Evolutionary conservation across 2,113 vertebrate species (phyloP).

Genomic region (Pandion haliaetus): DNA sequence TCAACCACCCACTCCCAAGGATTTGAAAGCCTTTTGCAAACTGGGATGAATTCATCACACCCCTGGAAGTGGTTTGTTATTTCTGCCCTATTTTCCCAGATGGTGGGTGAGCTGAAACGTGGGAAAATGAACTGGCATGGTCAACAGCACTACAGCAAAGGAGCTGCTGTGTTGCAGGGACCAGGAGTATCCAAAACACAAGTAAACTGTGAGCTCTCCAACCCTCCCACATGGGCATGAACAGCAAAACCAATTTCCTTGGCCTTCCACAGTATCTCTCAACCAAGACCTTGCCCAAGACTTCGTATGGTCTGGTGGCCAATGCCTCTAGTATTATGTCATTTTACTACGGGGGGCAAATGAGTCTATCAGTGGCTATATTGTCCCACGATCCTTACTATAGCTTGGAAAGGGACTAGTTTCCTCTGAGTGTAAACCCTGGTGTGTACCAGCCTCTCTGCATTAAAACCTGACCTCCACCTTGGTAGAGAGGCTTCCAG

Average conservation of each 20-base stretch:
- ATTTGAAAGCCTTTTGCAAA: not conserved
- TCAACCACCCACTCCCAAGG: not conserved
- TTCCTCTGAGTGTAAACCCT: not conserved
- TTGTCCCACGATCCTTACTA: not conserved
- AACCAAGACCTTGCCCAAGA: not conserved
- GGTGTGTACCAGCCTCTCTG: not conserved
- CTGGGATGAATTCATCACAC: not conserved
- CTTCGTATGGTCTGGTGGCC: not conserved
- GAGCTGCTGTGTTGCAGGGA: not conserved
- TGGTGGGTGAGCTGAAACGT: not conserved
- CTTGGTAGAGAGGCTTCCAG: not conserved
- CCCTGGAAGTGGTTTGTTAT: not conserved
- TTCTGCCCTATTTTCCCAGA: not conserved
- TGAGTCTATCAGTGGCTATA: not conserved
- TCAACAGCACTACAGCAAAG: not conserved
- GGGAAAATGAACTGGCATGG: not conserved
- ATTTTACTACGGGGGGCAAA: not conserved
- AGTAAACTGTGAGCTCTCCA: not conserved
- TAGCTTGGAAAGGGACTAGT: not conserved
- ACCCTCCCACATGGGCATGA: not conserved
- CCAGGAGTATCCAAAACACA: not conserved
- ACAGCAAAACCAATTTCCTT: not conserved
- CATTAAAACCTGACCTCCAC: not conserved
- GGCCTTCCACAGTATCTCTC: not conserved
- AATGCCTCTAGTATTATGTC: not conserved